Evolutionary conservation across 2,113 vertebrate species (phyloP).

Genomic region (Cyprinus carpio): DNA sequence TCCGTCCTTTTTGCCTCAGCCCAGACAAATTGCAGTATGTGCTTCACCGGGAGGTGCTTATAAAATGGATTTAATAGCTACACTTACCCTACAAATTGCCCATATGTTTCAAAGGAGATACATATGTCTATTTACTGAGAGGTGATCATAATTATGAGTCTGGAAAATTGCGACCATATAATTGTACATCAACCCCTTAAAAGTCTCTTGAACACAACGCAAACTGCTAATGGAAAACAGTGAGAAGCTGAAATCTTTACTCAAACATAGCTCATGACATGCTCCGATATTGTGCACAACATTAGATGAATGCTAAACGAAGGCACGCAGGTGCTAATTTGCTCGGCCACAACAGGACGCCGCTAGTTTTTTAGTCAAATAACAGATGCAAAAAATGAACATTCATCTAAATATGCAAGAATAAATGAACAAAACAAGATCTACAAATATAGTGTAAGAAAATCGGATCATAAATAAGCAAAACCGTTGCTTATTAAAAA

Average conservation of each 20-base stretch:
- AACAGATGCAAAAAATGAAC: background rate
- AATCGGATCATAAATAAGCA: background rate
- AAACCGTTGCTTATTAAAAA: too few relatives aligned
- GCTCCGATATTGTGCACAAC: conserved; percentile 23
- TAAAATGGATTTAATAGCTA: conserved; percentile 70
- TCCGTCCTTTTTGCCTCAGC: conserved; percentile 34
- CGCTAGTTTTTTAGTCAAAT: background rate
- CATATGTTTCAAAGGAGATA: conserved; percentile 68
- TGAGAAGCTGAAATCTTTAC: conserved; percentile 48
- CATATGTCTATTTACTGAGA: conserved; percentile 68
- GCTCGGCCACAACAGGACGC: background rate
- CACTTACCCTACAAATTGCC: conserved; percentile 71
- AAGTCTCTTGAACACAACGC: conserved; percentile 56
- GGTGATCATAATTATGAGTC: conserved; percentile 65
- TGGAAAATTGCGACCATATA: conserved; percentile 66
- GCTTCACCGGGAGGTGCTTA: conserved; percentile 60
- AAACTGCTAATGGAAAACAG: conserved; percentile 57
- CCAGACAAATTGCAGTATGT: conserved; percentile 55
- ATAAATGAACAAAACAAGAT: background rate
- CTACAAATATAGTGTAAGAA: background rate
- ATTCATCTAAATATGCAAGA: background rate
- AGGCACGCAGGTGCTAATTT: conserved; percentile 15
- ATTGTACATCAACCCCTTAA: conserved; percentile 68
- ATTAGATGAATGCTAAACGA: conserved; percentile 26
- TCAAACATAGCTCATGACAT: conserved; percentile 47